Evolutionary conservation across 2,888 invertebrate species (phyloP), one percentile per base, ranked within the genome.

Genomic region (Drepana falcataria): DNA sequence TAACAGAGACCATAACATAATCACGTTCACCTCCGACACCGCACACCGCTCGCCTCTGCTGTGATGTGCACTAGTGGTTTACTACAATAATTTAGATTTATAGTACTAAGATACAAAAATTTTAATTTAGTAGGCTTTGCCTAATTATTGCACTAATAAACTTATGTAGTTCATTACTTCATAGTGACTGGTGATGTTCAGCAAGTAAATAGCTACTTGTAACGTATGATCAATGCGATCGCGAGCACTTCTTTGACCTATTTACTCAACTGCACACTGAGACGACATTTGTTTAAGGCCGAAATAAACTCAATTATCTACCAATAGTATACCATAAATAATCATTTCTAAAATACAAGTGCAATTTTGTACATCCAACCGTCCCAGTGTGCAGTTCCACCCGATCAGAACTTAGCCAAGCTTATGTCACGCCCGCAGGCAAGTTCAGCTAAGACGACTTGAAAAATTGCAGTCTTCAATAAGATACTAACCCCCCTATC

Each of bases 61-160:
- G 49, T 66, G 58, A 69, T 67, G 64, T 61, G 63, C 40, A 49
- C 40, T 33, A 51, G 21, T 51, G 40, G 64, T 59, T 59, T 57
- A 61, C 63, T 59, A 68, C 70, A 71, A 76, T 75, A 71, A 76
- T 77, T 79, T 82, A 83, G 75, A 82, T 76, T 82, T 82, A 82
- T 76, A 76, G 74, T 81, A 76, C 83, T 87, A 85, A 79, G 75
- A 85, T 88, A 87, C 84, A 88, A 87, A 83, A 83, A 69, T 77
- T 79, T 77, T 71, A 77, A 73, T 79, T 81, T 82, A 85, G 76
- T 84, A 89, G 91, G 91, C 91, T 91, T 87, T 87, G 91, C 91
- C 91, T 77, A 73, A 82, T 87, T 91, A 91, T 91, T 91, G 91
- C 91, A 91, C 91, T 87, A 84, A 81, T 76, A 80, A 79, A 85